phyloP scores from a whole-genome alignment of 2,113 vertebrate species.

The Crotalus tigris region DNA sequence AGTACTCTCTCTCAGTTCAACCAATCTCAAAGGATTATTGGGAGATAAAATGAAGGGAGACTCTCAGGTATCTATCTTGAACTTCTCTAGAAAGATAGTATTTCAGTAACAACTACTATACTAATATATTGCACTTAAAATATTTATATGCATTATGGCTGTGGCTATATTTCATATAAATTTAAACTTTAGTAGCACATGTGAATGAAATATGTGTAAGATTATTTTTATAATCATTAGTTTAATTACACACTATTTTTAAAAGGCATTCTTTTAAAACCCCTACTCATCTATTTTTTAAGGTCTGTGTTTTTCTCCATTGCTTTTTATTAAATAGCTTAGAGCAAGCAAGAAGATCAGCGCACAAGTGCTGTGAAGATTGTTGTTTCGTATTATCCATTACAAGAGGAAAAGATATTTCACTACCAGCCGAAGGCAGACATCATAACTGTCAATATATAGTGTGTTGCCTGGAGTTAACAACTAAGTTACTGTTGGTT shows the following conservation, averaged over 20 bases:
- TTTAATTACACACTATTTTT: background rate
- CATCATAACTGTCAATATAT: background rate
- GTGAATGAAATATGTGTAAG: background rate
- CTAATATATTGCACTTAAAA: background rate
- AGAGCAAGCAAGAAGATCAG: background rate
- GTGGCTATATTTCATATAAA: background rate
- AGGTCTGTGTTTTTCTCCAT: background rate
- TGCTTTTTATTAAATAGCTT: background rate
- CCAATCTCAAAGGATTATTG: background rate
- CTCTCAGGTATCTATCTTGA: background rate
- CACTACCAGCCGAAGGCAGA: background rate
- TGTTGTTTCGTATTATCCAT: background rate
- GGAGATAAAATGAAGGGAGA: background rate
- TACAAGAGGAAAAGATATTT: background rate
- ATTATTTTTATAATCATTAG: background rate
- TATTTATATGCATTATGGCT: background rate
- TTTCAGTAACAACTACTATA: background rate
- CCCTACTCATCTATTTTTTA: background rate
- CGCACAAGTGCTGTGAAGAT: background rate
- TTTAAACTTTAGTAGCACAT: background rate
- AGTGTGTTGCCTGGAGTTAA: background rate
- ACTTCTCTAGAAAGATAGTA: background rate
- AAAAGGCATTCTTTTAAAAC: background rate
- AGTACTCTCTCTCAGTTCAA: background rate
- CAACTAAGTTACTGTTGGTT: background rate